phyloP scores from a whole-genome alignment of 2,113 vertebrate species.

The Hyperoodon ampullatus region DNA sequence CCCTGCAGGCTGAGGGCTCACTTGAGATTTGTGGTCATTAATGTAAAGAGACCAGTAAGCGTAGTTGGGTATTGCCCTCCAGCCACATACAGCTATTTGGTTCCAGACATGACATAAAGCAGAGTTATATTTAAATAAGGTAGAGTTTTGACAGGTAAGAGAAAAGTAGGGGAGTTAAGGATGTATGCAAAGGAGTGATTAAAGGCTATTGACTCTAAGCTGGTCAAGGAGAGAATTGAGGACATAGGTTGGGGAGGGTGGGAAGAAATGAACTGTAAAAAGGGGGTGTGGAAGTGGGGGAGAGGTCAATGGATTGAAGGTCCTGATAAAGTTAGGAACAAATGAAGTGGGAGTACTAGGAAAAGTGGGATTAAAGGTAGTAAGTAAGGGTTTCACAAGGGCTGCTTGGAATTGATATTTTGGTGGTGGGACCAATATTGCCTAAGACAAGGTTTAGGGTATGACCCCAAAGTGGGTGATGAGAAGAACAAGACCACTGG shows the following conservation, averaged over 20 bases:
- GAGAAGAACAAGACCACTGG: not conserved
- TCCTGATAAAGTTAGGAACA: not conserved
- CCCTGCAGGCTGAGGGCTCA: not conserved
- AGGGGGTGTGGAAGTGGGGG: not conserved
- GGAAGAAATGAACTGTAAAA: not conserved
- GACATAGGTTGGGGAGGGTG: not conserved
- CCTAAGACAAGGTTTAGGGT: not conserved
- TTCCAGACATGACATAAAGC: not conserved
- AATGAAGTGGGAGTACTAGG: not conserved
- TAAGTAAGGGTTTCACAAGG: not conserved
- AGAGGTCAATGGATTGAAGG: not conserved
- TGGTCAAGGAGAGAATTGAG: not conserved
- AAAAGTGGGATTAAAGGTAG: not conserved
- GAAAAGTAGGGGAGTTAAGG: not conserved
- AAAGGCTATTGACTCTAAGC: not conserved
- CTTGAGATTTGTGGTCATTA: not conserved
- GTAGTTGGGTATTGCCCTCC: not conserved
- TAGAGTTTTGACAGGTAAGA: not conserved
- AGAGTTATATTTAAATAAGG: not conserved
- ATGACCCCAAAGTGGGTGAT: not conserved
- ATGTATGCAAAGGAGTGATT: not conserved
- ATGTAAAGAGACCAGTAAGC: not conserved
- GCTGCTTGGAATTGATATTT: not conserved
- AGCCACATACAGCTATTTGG: not conserved
- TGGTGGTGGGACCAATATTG: not conserved